Base-by-base conservation (phyloP, 2,888 invertebrate species). In the Incurvaria masculella region DNA sequence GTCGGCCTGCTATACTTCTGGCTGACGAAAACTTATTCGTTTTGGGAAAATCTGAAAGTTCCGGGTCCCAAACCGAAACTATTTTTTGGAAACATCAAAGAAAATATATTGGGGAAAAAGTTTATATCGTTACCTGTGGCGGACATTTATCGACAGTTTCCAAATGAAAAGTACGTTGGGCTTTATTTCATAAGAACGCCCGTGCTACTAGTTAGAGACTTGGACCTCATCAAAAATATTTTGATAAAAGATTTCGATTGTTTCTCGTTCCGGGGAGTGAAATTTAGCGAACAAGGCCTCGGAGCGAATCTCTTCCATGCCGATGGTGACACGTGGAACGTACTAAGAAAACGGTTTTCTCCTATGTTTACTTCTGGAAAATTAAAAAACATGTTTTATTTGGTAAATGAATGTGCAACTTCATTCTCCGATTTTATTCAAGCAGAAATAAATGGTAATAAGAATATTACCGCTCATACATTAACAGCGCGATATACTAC, bases 311-410 rank as follows among this genome's bases (percentile, higher is more conserved):
- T 72, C 16, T 70, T 71, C 45, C 61, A 63, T 43, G 61, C 64
- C 0, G 61, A 66, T 21, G 65, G 61, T 3, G 63, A 66, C 0
- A 59, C 59, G 0, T 72, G 71, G 71, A 53, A 56, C 14, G 52
- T 60, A 1, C 52, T 68, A 10, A 60, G 68, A 46, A 60, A 56
- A 33, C 56, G 58, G 2, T 62, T 72, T n/a, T 62, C 64, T 2
- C 67, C 69, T 1, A 53, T 68, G 14, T 71, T 70, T 45, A 67
- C 68, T 4, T 59, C 69, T 0, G 63, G 65, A 2, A 70, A 71
- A 56, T 52, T 69, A n/a, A 69, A 62, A 50, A 65, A 63, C 26
- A 70, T 71, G 69, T 56, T 66, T 18, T 54, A 63, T 51, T 46
- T 70, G 19, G 51, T 71, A 17, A 51, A 51, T 19, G 63, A 65